Conservation (phyloP, 1,140 invertebrate genomes). For the Archivesica marissinica region DNA sequence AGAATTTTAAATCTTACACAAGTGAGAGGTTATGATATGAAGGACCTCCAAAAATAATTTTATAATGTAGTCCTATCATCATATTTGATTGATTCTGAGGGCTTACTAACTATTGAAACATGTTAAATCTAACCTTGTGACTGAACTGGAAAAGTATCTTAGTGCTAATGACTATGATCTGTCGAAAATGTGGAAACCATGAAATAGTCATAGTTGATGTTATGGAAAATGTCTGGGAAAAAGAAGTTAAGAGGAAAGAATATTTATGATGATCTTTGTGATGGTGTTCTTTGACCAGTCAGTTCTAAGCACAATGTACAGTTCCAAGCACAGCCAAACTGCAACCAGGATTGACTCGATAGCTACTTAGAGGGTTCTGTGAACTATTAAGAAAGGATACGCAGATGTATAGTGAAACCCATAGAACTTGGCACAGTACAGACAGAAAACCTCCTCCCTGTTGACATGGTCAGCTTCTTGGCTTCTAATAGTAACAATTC, state of each 20-base stretch:
- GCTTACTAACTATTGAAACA: constrained; percentile 38
- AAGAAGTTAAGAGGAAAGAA: neutral
- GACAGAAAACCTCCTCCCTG: constrained; percentile 5
- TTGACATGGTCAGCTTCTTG: constrained; percentile 26
- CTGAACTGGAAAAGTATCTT: constrained; percentile 15
- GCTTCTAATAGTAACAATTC: neutral
- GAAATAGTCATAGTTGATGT: constrained; percentile 1
- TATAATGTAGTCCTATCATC: neutral
- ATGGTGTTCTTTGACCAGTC: too few species aligned
- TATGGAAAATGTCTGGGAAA: constrained; percentile 21
- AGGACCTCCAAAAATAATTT: neutral
- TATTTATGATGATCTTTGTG: too few species aligned
- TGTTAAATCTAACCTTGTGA: constrained; percentile 1
- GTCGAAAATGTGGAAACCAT: too few species aligned
- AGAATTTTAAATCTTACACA: constrained; percentile 29
- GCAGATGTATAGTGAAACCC: neutral
- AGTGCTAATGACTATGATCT: too few species aligned
- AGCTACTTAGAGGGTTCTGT: constrained; percentile 12
- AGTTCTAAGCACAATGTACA: too few species aligned
- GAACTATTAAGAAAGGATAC: constrained; percentile 6
- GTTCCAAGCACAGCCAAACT: neutral
- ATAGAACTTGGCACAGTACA: constrained; percentile 3
- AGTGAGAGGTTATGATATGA: constrained; percentile 22
- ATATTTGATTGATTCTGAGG: constrained; percentile 9
- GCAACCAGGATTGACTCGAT: constrained; percentile 27